Base-by-base conservation (phyloP, 2,888 invertebrate species). In the Oxytorus armatus region DNA sequence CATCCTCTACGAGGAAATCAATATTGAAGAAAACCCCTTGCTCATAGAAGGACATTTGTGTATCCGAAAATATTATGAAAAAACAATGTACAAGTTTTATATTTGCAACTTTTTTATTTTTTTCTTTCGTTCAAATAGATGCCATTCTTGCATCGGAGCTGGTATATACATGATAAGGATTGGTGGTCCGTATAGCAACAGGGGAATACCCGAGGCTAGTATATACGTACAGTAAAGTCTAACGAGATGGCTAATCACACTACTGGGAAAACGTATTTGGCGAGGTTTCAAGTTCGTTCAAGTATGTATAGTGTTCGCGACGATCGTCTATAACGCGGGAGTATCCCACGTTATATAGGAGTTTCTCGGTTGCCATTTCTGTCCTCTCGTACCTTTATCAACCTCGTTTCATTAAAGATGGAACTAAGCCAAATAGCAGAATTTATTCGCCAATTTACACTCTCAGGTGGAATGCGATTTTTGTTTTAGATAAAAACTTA, bases 181-280 rank as follows among this genome's bases (percentile, higher is more conserved):
- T n/a, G n/a, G n/a, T n/a, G n/a, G n/a, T n/a, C n/a, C n/a, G n/a
- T n/a, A n/a, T n/a, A n/a, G n/a, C n/a, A n/a, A n/a, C n/a, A n/a
- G n/a, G n/a, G n/a, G n/a, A n/a, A n/a, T n/a, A n/a, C n/a, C n/a
- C n/a, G n/a, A n/a, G n/a, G n/a, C n/a, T 14, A 36, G 49, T 69
- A 25, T 70, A 25, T 25, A 33, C 47, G n/a, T 23, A 7, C 33
- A 14, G 14, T 21, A 23, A 23, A 39, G 42, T 29, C 59, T 11
- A 65, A 55, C 49, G 55, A 16, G 47, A 42, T 65, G 51, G 65
- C 75, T 70, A 75, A 79, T 79, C 57, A 42, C 57, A 70, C 79
- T 18, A 36, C 33, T 65, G 79, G 69, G 79, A 79, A 42, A 75
- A 65, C 57, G 18, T 39, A 36, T 36, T 70, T 70, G 63, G 23